Base-by-base conservation (phyloP, 1,140 invertebrate genomes). In the Diuraphis noxia region DNA sequence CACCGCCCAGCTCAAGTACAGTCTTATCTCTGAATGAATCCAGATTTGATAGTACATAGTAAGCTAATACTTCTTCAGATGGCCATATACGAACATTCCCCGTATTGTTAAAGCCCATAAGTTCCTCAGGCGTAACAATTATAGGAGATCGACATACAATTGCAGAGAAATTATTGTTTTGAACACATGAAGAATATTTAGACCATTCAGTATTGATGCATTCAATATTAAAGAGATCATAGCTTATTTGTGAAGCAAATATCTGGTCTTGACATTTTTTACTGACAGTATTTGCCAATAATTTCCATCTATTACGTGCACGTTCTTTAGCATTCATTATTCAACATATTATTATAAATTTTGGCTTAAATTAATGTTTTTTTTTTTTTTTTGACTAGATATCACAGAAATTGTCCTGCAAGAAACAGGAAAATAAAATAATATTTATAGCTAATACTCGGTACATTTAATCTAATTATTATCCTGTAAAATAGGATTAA, bases 21-120 rank as follows among this genome's bases (percentile, higher is more conserved):
- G 94, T 95, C 93, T 96, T 96, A 92, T 95, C 94, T 7, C 95
- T 94, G 93, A 97, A 97, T 36, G 96, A 93, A 8, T 95, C 92
- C 72, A 95, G 94, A 93, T 98, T 96, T 92, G 95, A 95, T 56
- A 97, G 94, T 92, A 96, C 95, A 93, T 97, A 96, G 93, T 96
- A 96, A 5, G 96, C 95, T 43, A 98, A 93, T 19, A 97, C 96
- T 94, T 98, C 97, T 94, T 98, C 97, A 9, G 97, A 97, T 21
- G 97, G 97, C 97, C 97, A 98, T 5, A 98, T 96, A 94, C 97
- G 97, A 7, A 98, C 95, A 94, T 98, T 98, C n/a, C 97, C 97
- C 2, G 97, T 98, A 93, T 98, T 98, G 93, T 98, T 98, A 94
- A 98, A 98, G 2, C 97, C 97, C 93, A 96, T 96, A 40, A 98